Evolutionary conservation across 92 coral and sea anemone species (phyloP).

Genomic region (Palythoa caribaeorum): DNA sequence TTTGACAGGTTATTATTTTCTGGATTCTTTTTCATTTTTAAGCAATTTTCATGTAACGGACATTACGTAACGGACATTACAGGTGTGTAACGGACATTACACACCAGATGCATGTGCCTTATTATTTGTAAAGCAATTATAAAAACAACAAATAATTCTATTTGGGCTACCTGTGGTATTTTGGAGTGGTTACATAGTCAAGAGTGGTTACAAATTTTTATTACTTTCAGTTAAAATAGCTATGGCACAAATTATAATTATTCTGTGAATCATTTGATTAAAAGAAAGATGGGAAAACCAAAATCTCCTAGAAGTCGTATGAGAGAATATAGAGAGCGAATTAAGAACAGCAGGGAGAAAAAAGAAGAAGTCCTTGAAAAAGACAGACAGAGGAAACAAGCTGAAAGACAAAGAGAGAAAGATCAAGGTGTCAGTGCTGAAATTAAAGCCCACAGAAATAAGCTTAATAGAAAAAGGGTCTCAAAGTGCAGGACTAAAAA

Average conservation of each 20-base stretch:
- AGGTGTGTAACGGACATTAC: neutral
- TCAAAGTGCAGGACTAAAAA: constrained; percentile 49
- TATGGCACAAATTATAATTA: neutral
- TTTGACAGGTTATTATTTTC: neutral
- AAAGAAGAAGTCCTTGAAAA: neutral
- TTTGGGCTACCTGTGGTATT: constrained; percentile 9
- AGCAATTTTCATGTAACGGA: neutral
- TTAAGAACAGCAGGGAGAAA: neutral
- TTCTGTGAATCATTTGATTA: neutral
- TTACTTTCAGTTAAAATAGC: neutral
- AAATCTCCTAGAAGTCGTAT: neutral
- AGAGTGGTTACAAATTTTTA: constrained; percentile 3
- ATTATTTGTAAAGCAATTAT: constrained; percentile 1
- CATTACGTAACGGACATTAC: neutral
- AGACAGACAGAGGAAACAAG: neutral
- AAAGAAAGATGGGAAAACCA: neutral
- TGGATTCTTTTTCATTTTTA: constrained; percentile 1
- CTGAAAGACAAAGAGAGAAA: constrained; percentile 35
- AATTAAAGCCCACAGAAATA: constrained; percentile 44
- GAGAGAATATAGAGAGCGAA: neutral
- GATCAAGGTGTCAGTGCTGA: constrained; percentile 52
- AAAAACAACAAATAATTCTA: neutral
- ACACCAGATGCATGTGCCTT: neutral
- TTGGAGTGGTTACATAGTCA: neutral
- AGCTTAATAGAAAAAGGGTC: constrained; percentile 51